phyloP scores from a whole-genome alignment of 2,113 vertebrate genomes.

The Mixornis gularis region DNA sequence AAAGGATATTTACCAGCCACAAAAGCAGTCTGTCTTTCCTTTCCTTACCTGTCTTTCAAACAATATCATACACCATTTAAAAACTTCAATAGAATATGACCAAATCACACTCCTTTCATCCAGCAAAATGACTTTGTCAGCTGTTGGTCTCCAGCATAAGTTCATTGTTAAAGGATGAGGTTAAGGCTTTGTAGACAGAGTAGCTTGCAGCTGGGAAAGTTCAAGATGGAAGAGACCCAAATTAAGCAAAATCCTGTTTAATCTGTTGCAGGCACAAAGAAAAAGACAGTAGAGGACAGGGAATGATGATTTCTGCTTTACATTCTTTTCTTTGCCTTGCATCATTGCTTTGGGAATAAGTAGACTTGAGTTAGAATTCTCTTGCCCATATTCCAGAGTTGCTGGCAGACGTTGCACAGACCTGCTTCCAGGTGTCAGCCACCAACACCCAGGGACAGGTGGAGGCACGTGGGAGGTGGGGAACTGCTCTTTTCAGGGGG shows the following conservation, averaged over 20 bases:
- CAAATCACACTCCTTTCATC: not conserved
- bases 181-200: not conserved
- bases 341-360: not conserved
- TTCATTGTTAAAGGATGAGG: not conserved
- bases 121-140: not conserved
- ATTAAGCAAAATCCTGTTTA: not conserved
- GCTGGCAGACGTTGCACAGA: rapidly evolving
- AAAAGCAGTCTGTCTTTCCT: not conserved
- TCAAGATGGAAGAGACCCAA: not conserved
- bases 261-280: not conserved
- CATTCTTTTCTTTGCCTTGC: not conserved
- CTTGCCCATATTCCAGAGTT: not conserved
- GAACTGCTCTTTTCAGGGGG: not conserved
- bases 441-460: not conserved
- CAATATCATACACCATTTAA: not conserved
- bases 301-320: not conserved
- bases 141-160: not conserved
- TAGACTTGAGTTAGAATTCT: not conserved
- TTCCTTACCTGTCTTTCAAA: not conserved
- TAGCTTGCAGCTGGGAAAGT: not conserved
- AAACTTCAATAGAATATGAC: not conserved
- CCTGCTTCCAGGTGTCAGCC: not conserved
- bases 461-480: not conserved
- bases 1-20: conserved; percentile 40
- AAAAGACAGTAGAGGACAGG: not conserved